Percentiles rank a stretch among this genome's conserved stretches.
Conservation (phyloP, 2,888 invertebrate genomes). For the Drosophila eohydei region DNA sequence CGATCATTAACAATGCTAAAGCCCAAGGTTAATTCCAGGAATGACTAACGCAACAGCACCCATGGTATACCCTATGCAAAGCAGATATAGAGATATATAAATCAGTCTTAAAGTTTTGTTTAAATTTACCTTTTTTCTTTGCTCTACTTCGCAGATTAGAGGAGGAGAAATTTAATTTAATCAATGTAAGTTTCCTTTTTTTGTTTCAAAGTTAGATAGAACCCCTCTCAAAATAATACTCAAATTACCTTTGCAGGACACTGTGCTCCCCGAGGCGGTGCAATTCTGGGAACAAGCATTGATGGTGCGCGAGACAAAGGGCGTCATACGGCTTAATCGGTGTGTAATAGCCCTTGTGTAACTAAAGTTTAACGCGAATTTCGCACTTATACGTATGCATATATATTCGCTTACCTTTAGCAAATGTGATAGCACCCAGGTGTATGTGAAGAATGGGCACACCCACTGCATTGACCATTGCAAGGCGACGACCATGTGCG, state of each 20-base stretch:
- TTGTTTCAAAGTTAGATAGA: not conserved
- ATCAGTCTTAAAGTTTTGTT: too few relatives aligned
- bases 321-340: conserved; percentile 95
- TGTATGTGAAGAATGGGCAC: conserved; percentile 92
- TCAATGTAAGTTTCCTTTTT: conserved; percentile 90
- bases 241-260: conserved; percentile 87
- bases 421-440: conserved; percentile 94
- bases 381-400: not conserved
- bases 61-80: not conserved
- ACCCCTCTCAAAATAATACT: conserved; percentile 9
- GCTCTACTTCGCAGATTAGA: conserved; percentile 89
- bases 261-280: conserved; percentile 95
- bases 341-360: conserved; percentile 79
- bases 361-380: not conserved
- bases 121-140: conserved; percentile 6
- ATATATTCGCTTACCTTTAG: conserved; percentile 84
- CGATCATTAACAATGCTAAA: conserved; percentile 48
- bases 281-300: conserved; percentile 97
- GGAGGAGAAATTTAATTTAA: conserved; percentile 92
- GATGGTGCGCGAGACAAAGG: conserved; percentile 94
- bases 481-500: conserved; percentile 95
- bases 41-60: conserved; percentile 32
- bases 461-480: conserved; percentile 95
- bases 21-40: conserved; percentile 60
- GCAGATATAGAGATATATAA: not conserved